Conservation (phyloP, 2,113 vertebrate species). For the Crotophaga sulcirostris region DNA sequence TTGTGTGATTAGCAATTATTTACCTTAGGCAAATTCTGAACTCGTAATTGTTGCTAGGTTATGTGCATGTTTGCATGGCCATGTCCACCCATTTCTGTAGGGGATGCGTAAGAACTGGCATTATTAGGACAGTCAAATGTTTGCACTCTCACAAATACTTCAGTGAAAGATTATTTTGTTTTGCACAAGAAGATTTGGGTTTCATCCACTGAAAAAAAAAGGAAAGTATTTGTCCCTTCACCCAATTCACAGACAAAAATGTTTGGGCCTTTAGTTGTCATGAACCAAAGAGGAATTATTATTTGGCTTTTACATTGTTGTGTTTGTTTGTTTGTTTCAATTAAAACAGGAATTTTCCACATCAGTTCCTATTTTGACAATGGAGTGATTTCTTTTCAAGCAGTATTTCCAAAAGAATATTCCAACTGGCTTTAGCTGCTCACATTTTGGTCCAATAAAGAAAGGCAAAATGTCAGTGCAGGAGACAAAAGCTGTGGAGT, state of each 20-base stretch:
- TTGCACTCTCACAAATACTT: background rate
- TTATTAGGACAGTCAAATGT: background rate
- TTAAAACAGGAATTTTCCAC: background rate
- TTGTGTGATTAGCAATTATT: background rate
- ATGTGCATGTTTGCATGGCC: background rate
- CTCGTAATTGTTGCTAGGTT: background rate
- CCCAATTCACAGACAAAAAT: background rate
- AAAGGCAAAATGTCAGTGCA: slow-evolving; percentile 19
- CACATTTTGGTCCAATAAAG: slow-evolving; percentile 10
- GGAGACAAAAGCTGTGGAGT: slow-evolving; percentile 17
- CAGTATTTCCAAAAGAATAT: slow-evolving; percentile 19
- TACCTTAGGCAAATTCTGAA: background rate
- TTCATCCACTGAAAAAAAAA: background rate
- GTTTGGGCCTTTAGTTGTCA: background rate
- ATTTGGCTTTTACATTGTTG: background rate
- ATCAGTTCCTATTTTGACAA: slow-evolving; percentile 15
- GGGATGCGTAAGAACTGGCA: background rate
- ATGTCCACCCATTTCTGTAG: background rate
- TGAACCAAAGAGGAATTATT: background rate
- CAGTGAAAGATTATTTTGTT: background rate
- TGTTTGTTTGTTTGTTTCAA: background rate
- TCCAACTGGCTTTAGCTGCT: slow-evolving; percentile 35
- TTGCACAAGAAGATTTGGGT: background rate
- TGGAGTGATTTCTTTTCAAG: slow-evolving; percentile 22
- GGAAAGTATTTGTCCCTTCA: background rate